Evolutionary conservation across 2,888 invertebrate genomes (phyloP).

Genomic region (Bombyx huttoni): DNA sequence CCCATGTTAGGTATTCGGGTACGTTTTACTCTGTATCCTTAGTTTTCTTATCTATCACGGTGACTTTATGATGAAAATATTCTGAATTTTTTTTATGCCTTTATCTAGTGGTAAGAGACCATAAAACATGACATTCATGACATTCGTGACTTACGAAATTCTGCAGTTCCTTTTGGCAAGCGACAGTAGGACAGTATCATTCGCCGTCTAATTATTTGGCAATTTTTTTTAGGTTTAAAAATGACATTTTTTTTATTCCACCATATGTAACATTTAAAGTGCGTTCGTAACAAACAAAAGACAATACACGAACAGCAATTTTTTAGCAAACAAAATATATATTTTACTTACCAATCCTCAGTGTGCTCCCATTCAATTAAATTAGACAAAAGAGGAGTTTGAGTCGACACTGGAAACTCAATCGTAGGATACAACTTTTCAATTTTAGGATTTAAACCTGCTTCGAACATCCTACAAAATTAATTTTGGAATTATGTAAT

Average conservation of each 20-base stretch:
- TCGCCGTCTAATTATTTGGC: not conserved
- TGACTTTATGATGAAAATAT: no score
- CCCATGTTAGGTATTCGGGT: not conserved
- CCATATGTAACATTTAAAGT: not conserved
- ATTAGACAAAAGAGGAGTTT: constrained; percentile 85
- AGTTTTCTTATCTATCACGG: no score
- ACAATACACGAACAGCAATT: not conserved
- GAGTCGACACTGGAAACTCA: constrained; percentile 84
- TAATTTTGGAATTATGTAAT: not conserved
- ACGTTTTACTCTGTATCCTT: no score
- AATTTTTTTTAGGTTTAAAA: not conserved
- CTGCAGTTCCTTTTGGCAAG: not conserved
- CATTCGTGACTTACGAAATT: constrained; percentile 6
- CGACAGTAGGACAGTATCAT: not conserved
- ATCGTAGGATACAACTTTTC: constrained; percentile 79
- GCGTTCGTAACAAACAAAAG: no score
- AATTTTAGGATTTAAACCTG: constrained; percentile 79
- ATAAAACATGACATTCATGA: no score
- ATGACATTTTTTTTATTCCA: not conserved
- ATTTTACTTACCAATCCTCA: constrained; percentile 74
- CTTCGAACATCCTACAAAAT: constrained; percentile 75
- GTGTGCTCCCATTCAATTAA: constrained; percentile 86
- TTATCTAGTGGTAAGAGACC: no score
- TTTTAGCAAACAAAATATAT: no score
- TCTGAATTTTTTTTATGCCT: no score